Percentiles rank a stretch among this genome's conserved stretches.
These are phyloP conservation scores for Caenorhabditis panamensis DNA, from an alignment of 2,888 invertebrate genomes.

Conservation along the genomic window DNA sequence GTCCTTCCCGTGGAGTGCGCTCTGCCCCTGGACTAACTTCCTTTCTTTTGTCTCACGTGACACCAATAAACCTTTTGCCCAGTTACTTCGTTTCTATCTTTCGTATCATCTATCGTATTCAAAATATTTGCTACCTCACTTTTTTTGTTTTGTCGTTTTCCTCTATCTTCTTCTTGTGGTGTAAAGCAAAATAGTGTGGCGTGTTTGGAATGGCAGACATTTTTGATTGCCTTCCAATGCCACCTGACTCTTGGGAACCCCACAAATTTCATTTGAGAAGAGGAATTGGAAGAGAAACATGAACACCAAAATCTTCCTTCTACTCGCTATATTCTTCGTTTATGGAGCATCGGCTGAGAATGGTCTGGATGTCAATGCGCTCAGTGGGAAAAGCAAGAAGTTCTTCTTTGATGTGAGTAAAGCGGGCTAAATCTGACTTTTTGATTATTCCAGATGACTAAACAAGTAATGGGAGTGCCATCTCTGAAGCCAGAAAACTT, in stretches of 20 bases:
- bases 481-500: conserved; percentile 68
- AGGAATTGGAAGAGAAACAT: background rate
- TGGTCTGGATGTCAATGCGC: conserved; percentile 63
- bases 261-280: background rate
- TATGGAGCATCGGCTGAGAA: conserved; percentile 21
- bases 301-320: conserved; percentile 4
- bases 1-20: conserved; percentile 21
- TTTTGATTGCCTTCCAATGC: background rate
- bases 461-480: conserved; percentile 70
- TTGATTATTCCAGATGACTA: conserved; percentile 68
- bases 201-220: conserved; percentile 6
- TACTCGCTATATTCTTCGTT: conserved; percentile 4
- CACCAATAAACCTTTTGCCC: conserved; percentile 13
- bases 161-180: conserved; percentile 21
- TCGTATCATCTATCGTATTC: background rate
- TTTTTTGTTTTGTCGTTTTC: conserved; percentile 17
- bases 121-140: conserved; percentile 10
- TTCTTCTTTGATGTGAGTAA: conserved; percentile 65
- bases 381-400: conserved; percentile 62
- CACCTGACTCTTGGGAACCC: background rate
- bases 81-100: background rate
- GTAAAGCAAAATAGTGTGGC: conserved; percentile 27
- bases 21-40: conserved; percentile 27
- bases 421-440: background rate
- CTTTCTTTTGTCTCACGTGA: background rate